phyloP scores from a whole-genome alignment of 2,888 invertebrate genomes.

The Mesoligia furuncula region DNA sequence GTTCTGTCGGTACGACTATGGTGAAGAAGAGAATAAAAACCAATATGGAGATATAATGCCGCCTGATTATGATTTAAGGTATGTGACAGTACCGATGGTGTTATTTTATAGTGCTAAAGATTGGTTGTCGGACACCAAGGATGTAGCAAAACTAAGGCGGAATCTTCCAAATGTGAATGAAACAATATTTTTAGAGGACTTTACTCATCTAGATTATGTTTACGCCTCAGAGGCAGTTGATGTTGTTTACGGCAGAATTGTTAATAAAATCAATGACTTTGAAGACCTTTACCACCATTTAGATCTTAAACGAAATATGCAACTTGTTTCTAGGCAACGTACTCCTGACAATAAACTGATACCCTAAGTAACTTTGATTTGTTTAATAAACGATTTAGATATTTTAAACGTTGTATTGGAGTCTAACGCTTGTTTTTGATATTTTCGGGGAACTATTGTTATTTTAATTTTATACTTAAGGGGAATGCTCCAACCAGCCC shows the following conservation, averaged over 20 bases:
- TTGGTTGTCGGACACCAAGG: constrained; percentile 85
- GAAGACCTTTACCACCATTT: background rate
- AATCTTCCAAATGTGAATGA: constrained; percentile 88
- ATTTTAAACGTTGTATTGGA: background rate
- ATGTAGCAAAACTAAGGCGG: constrained; percentile 82
- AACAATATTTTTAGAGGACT: constrained; percentile 87
- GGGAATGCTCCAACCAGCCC: too few relatives aligned
- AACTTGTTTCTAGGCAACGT: background rate
- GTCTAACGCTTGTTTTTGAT: background rate
- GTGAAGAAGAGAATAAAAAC: constrained; percentile 70
- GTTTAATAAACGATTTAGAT: background rate
- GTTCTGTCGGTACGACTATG: constrained; percentile 82
- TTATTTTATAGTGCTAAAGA: constrained; percentile 81
- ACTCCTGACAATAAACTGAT: background rate
- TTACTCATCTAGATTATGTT: constrained; percentile 92
- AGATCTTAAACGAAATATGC: background rate
- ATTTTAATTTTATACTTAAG: too few relatives aligned
- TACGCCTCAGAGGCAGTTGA: constrained; percentile 91
- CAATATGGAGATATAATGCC: constrained; percentile 84
- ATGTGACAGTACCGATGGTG: constrained; percentile 74
- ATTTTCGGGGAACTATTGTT: background rate
- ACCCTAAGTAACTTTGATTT: background rate
- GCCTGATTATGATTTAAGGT: constrained; percentile 79
- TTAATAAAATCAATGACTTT: constrained; percentile 57
- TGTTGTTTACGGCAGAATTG: constrained; percentile 87